These are phyloP conservation scores for Egretta garzetta DNA, from an alignment of 2,113 vertebrate genomes.

Conservation along the genomic window DNA sequence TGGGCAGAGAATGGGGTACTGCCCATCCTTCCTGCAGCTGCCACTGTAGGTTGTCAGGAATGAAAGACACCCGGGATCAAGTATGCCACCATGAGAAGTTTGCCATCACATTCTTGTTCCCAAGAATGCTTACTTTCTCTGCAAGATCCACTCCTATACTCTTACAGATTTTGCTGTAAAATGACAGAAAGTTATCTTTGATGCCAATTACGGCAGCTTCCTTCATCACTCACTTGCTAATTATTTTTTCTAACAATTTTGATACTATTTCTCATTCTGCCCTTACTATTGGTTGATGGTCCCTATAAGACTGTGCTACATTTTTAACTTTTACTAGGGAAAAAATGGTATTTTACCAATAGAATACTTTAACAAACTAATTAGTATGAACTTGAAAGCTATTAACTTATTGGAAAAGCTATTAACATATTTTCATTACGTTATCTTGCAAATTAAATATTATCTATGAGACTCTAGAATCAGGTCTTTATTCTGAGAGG, in stretches of 20 bases:
- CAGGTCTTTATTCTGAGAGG: slow-evolving; percentile 39
- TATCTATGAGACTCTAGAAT: slow-evolving; percentile 26
- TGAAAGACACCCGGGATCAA: background rate
- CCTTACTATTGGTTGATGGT: background rate
- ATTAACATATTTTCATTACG: slow-evolving; percentile 53
- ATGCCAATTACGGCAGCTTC: background rate
- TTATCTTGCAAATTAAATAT: slow-evolving; percentile 52
- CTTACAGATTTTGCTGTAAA: background rate
- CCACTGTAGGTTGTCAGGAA: background rate
- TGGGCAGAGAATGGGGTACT: background rate
- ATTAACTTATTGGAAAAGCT: slow-evolving; percentile 61
- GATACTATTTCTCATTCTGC: background rate
- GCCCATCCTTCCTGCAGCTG: background rate
- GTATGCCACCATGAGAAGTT: background rate
- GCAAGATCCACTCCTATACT: background rate
- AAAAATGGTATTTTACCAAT: background rate
- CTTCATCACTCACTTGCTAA: background rate
- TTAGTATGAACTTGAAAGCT: slow-evolving; percentile 59
- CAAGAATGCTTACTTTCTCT: background rate
- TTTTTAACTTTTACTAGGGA: background rate
- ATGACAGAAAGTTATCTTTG: background rate
- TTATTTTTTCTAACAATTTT: background rate
- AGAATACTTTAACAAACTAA: slow-evolving; percentile 57
- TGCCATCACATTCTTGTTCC: background rate
- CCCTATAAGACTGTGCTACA: background rate